Percentiles rank a stretch among this genome's conserved stretches.
phyloP scores from a whole-genome alignment of 1,140 invertebrate species.

The Chironomus tepperi region DNA sequence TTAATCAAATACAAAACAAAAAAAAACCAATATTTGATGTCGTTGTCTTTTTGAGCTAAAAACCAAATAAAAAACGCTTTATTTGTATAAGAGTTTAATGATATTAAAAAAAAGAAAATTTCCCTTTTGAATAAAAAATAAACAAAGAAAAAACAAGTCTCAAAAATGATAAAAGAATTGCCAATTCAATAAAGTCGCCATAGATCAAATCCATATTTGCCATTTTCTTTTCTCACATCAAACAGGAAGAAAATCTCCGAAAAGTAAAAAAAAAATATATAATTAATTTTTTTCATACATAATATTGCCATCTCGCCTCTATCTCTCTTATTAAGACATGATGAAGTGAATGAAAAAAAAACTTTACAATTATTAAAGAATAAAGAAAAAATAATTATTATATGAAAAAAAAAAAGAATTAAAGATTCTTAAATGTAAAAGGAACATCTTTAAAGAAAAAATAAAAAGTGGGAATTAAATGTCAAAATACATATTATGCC shows the following conservation, averaged over 20 bases:
- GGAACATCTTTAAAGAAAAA: neutral
- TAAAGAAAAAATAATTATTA: neutral
- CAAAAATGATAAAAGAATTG: neutral
- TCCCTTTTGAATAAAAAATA: neutral
- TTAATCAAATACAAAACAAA: slow-evolving; percentile 7
- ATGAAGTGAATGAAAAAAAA: neutral
- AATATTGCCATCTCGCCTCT: neutral
- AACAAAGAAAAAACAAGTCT: neutral
- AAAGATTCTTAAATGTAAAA: neutral
- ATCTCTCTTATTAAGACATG: neutral
- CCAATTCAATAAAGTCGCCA: neutral
- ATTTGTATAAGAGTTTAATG: neutral
- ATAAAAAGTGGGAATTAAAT: slow-evolving; percentile 4
- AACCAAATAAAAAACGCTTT: slow-evolving; percentile 13
- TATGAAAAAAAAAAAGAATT: neutral
- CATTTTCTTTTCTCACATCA: neutral
- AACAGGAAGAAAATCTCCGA: neutral
- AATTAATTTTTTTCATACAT: neutral
- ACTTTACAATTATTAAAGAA: neutral
- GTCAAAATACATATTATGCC: neutral
- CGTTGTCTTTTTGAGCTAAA: slow-evolving; percentile 7
- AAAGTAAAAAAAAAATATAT: neutral
- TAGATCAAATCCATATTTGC: neutral
- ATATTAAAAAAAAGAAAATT: neutral
- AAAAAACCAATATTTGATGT: neutral